phyloP scores from a whole-genome alignment of 2,797 vertebrate genomes.

The Sebastes glaucus region DNA sequence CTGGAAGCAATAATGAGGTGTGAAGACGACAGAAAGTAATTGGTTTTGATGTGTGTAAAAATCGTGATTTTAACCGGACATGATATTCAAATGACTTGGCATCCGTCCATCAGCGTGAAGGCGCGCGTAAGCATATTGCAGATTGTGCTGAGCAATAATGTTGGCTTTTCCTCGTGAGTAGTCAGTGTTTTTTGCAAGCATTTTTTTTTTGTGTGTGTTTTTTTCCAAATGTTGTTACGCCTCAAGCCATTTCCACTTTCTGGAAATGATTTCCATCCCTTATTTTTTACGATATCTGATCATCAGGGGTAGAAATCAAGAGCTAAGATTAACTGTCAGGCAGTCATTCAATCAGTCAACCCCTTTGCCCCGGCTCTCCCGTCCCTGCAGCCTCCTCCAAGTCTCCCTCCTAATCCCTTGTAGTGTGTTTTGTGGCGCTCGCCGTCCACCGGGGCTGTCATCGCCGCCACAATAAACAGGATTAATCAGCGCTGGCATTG shows the following conservation, averaged over 20 bases:
- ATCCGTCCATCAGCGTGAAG: slow-evolving; percentile 29
- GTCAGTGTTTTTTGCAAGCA: slow-evolving; percentile 47
- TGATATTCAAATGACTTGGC: slow-evolving; percentile 66
- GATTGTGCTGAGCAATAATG: slow-evolving; percentile 61
- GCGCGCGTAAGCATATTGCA: slow-evolving; percentile 56
- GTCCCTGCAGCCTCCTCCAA: slow-evolving; percentile 29
- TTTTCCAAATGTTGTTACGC: slow-evolving; percentile 23
- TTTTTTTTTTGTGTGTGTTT: not conserved
- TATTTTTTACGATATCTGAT: slow-evolving; percentile 39
- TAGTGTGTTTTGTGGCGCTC: slow-evolving; percentile 55
- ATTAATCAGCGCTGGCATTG: slow-evolving; percentile 84
- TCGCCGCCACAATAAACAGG: slow-evolving; percentile 82
- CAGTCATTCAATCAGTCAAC: slow-evolving; percentile 39
- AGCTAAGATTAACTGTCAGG: slow-evolving; percentile 15
- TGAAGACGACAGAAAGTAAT: slow-evolving; percentile 38
- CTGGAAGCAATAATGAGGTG: slow-evolving; percentile 49
- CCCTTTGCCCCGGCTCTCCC: slow-evolving; percentile 15
- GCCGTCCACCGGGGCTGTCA: slow-evolving; percentile 75
- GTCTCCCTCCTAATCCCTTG: slow-evolving; percentile 49
- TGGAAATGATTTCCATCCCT: slow-evolving; percentile 47
- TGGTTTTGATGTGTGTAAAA: slow-evolving; percentile 57
- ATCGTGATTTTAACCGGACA: slow-evolving; percentile 53
- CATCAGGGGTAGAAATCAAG: slow-evolving; percentile 38
- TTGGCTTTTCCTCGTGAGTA: slow-evolving; percentile 60
- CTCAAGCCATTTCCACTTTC: slow-evolving; percentile 56